phyloP scores from a whole-genome alignment of 1,140 invertebrate species.

The Drosophila tristis region DNA sequence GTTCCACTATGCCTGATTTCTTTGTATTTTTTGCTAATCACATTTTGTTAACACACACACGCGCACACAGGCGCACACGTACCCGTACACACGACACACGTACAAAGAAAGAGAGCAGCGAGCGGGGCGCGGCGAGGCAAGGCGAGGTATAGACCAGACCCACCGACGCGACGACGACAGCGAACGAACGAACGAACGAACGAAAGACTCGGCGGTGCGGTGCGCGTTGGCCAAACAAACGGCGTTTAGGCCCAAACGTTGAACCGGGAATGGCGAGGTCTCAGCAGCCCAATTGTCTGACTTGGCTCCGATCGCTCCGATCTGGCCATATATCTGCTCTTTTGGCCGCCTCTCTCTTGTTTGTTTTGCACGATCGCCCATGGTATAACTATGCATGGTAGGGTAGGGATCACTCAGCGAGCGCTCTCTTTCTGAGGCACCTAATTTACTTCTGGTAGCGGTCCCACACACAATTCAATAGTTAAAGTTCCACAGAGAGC shows the following conservation, averaged over 20 bases:
- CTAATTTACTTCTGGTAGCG: too few relatives aligned
- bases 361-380: conserved; percentile 37
- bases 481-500: too few relatives aligned
- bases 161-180: too few relatives aligned
- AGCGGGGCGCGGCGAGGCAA: conserved; percentile 8
- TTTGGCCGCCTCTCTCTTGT: conserved; percentile 25
- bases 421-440: background rate
- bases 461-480: too few relatives aligned
- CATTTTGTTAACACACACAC: conserved; percentile 76
- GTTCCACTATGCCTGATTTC: conserved; percentile 68
- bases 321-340: conserved; percentile 6
- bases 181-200: background rate
- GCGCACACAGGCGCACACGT: conserved; percentile 30
- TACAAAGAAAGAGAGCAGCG: conserved; percentile 9
- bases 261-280: conserved; percentile 40
- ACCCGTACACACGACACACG: conserved; percentile 1
- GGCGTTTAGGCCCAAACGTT: conserved; percentile 76
- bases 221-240: conserved; percentile 75
- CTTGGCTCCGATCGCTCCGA: conserved; percentile 33
- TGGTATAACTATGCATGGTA: too few relatives aligned
- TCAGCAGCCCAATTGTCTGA: conserved; percentile 37
- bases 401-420: too few relatives aligned
- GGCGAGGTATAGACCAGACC: conserved; percentile 6
- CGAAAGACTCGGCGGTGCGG: conserved; percentile 49
- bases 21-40: conserved; percentile 83